Evolutionary conservation across 2,888 invertebrate genomes (phyloP), one percentile per base, ranked within the genome.

Genomic region (Laothoe populi): DNA sequence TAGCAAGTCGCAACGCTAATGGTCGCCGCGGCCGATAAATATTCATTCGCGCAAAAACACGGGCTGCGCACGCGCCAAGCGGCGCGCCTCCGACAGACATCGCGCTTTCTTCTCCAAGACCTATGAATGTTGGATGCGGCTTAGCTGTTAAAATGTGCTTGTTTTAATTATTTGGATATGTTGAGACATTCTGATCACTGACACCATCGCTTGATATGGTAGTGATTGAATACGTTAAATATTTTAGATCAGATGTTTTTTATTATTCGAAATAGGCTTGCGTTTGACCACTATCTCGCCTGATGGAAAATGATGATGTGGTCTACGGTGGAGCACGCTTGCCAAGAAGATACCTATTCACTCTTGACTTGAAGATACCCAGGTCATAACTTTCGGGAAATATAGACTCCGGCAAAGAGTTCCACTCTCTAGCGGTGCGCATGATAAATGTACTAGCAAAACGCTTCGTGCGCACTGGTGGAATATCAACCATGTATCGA

Each of bases 11-110:
- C 74, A 71, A 72, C 78, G 79, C 78, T 83, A 84, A 83, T 83
- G 84, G 79, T 74, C 73, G 76, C 77, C 67, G 81, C 78, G 73
- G 78, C 66, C 85, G 87, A 90, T 92, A 90, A 92, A 91, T 92
- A 92, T 92, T 92, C 89, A 92, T 90, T 86, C 87, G 77, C 75
- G 89, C 86, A 90, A 91, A 92, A 91, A 91, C 88, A 86, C 77
- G 82, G 74, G 68, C 72, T 62, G 84, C 83, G 88, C 90, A 86
- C 90, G 88, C 87, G 88, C 84, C 82, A 77, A 70, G 65, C 68
- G 70, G 69, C 68, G 61, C 68, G 64, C 69, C 66, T 63, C 65
- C 75, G 74, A 73, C 75, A 72, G 77, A 75, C 83, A 81, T 78
- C 83, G 86, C 87, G 90, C 91, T 91, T 91, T 91, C 91, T 89